Percentiles rank a stretch among this genome's conserved stretches.
Conservation (phyloP, 2,797 vertebrate genomes). For the Liparis tanakae region DNA sequence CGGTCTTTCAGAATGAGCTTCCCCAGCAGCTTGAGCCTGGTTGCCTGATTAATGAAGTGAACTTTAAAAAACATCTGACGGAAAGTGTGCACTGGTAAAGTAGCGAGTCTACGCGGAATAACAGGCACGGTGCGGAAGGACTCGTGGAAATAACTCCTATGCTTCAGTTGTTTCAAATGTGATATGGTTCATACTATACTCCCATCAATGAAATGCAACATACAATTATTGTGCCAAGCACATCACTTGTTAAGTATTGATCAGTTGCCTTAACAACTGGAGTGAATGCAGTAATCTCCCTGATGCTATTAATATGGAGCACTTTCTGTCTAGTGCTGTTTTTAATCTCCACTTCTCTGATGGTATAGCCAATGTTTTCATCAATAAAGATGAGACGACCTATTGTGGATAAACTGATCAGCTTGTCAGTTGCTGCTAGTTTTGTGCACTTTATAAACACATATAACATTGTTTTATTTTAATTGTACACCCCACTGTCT, state of each 20-base stretch:
- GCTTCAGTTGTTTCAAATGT: slow-evolving; percentile 7
- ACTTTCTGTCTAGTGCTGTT: neutral
- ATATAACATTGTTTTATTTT: neutral
- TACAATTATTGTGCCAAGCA: neutral
- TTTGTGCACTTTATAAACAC: neutral
- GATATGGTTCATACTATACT: slow-evolving; percentile 4
- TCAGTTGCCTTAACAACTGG: neutral
- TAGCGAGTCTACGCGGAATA: neutral
- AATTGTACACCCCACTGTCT: neutral
- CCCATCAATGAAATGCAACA: neutral
- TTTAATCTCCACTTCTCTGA: neutral
- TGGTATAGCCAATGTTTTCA: neutral
- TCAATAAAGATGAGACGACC: neutral
- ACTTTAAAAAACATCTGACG: neutral
- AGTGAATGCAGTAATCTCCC: neutral
- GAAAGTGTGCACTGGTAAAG: neutral
- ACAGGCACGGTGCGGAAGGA: neutral
- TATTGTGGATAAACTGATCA: neutral
- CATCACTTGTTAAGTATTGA: neutral
- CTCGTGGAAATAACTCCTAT: neutral
- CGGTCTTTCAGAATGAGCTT: neutral
- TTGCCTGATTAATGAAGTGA: slow-evolving; percentile 2
- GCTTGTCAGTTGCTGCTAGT: neutral
- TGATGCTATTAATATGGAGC: slow-evolving; percentile 6
- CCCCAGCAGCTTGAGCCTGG: neutral